phyloP scores from a whole-genome alignment of 2,888 invertebrate genomes.

The Eristalis pertinax region DNA sequence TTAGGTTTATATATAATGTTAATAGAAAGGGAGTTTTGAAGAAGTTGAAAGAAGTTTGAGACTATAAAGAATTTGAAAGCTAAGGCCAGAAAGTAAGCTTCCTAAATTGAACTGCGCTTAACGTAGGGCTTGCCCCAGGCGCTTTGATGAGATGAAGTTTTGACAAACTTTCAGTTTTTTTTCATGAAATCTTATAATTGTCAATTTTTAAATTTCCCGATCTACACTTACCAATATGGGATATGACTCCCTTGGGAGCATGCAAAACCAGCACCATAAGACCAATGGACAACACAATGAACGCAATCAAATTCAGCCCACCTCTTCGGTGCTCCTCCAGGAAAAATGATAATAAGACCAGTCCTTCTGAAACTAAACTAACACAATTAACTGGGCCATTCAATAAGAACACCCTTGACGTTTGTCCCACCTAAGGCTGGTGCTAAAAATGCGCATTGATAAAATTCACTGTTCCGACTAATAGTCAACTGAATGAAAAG shows the following conservation, averaged over 20 bases:
- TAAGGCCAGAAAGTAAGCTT: too few relatives aligned
- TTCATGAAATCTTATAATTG: too few relatives aligned
- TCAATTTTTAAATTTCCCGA: neutral
- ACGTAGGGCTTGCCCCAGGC: too few relatives aligned
- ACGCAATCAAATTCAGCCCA: slow-evolving; percentile 76
- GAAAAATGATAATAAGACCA: slow-evolving; percentile 77
- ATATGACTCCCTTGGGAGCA: slow-evolving; percentile 78
- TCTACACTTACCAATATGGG: slow-evolving; percentile 77
- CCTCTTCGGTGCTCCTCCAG: slow-evolving; percentile 77
- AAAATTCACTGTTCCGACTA: slow-evolving; percentile 77
- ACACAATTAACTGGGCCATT: neutral
- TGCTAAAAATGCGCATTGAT: slow-evolving; percentile 77
- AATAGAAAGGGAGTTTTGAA: too few relatives aligned
- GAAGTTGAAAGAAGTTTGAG: too few relatives aligned
- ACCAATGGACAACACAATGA: slow-evolving; percentile 76
- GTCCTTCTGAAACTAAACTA: slow-evolving; percentile 75
- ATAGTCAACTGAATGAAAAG: slow-evolving; percentile 76
- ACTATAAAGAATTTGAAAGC: too few relatives aligned
- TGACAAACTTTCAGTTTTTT: too few relatives aligned
- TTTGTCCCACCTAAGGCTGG: slow-evolving; percentile 76
- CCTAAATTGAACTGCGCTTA: too few relatives aligned
- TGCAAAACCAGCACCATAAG: slow-evolving; percentile 78
- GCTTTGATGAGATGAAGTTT: too few relatives aligned
- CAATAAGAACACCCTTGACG: slow-evolving; percentile 16
- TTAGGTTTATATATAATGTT: too few relatives aligned